Percentiles rank a stretch among this genome's conserved stretches.
phyloP scores from a whole-genome alignment of 2,888 invertebrate species.

The Terebella lapidaria region DNA sequence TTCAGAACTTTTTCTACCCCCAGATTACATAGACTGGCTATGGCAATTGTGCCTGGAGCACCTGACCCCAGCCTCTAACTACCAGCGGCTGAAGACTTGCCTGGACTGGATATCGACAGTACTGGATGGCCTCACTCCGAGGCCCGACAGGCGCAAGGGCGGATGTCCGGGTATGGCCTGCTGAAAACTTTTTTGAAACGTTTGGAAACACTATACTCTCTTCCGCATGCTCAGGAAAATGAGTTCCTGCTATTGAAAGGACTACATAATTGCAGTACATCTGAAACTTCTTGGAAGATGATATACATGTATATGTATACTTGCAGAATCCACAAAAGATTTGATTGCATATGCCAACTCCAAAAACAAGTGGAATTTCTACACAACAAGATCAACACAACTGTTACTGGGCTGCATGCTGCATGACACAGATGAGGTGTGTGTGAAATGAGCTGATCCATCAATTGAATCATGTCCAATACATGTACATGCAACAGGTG shows the following conservation, averaged over 20 bases:
- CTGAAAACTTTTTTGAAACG: too few relatives aligned
- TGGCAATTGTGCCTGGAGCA: neutral
- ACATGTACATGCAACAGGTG: too few relatives aligned
- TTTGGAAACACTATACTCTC: too few relatives aligned
- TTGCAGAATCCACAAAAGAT: neutral
- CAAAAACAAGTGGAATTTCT: neutral
- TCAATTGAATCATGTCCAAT: too few relatives aligned
- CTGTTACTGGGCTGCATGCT: neutral
- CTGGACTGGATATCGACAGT: neutral
- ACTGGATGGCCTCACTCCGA: neutral
- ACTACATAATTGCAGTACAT: too few relatives aligned
- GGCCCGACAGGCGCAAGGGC: neutral
- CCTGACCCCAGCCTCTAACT: neutral
- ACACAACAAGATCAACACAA: neutral
- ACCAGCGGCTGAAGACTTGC: slow-evolving; percentile 2
- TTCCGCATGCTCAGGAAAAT: too few relatives aligned
- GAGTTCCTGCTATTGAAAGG: too few relatives aligned
- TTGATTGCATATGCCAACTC: neutral
- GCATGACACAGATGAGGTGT: neutral
- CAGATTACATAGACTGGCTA: slow-evolving; percentile 1
- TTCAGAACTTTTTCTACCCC: too few relatives aligned
- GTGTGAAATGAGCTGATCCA: too few relatives aligned
- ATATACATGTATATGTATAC: too few relatives aligned
- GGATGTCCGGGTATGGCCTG: neutral
- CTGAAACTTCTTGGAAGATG: too few relatives aligned